Conservation (phyloP, 2,888 invertebrate genomes). For the Thelaira solivaga region DNA sequence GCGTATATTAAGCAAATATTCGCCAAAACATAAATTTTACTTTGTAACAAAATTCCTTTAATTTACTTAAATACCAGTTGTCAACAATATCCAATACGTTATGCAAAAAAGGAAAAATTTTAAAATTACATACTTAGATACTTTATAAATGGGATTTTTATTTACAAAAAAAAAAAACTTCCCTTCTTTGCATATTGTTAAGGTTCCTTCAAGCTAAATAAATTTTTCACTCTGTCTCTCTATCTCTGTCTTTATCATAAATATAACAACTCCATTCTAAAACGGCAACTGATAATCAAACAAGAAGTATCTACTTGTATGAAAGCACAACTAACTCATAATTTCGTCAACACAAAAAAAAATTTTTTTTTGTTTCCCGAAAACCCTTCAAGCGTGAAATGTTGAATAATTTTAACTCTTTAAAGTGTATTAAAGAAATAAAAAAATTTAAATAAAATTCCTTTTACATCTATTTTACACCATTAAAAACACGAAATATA, state of each 20-base stretch:
- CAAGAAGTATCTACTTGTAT: conserved; percentile 14
- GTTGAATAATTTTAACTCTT: conserved; percentile 51
- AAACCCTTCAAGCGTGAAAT: conserved; percentile 47
- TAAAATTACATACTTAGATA: neutral
- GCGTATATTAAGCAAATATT: neutral
- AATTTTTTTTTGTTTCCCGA: neutral
- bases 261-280: conserved; percentile 48
- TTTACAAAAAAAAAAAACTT: neutral
- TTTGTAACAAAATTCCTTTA: neutral
- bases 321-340: conserved; percentile 26
- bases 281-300: conserved; percentile 17
- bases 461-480: conserved; percentile 52
- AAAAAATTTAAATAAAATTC: conserved; percentile 15
- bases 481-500: conserved; percentile 50
- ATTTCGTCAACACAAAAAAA: conserved; percentile 54
- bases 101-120: neutral
- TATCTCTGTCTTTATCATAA: neutral
- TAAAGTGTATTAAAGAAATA: conserved; percentile 26
- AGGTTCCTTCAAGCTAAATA: conserved; percentile 17
- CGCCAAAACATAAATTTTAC: neutral
- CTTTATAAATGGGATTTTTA: conserved; percentile 1
- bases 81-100: conserved; percentile 8
- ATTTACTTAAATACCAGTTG: conserved; percentile 12
- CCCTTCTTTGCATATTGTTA: conserved; percentile 11
- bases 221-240: too few species aligned